Evolutionary conservation across 2,888 invertebrate genomes (phyloP).

Genomic region (Coenonympha glycerion): DNA sequence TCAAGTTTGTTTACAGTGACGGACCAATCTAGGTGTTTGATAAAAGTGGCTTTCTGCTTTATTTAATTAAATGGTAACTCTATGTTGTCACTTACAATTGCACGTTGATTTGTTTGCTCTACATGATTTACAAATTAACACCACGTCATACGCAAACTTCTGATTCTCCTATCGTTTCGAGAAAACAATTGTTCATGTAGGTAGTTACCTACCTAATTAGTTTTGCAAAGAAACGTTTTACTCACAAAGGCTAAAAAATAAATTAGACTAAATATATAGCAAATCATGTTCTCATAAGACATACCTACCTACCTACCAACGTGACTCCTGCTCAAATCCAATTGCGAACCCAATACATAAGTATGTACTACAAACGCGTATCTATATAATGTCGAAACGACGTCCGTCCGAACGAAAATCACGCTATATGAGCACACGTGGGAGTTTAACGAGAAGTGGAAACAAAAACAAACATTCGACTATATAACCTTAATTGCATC

Average conservation of each 20-base stretch:
- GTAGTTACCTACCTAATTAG: too few species aligned
- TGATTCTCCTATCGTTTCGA: background rate
- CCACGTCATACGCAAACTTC: background rate
- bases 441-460: constrained; percentile 7
- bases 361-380: too few species aligned
- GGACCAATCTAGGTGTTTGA: too few species aligned
- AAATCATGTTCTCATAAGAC: too few species aligned
- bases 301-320: background rate
- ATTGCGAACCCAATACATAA: too few species aligned
- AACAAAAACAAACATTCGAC: constrained; percentile 24
- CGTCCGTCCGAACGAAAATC: constrained; percentile 14
- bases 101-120: constrained; percentile 6
- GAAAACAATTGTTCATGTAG: background rate
- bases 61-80: background rate
- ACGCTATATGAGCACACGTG: constrained; percentile 16
- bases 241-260: too few species aligned
- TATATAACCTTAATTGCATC: constrained; percentile 7
- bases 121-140: constrained; percentile 23
- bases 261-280: too few species aligned
- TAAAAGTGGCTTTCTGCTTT: too few species aligned
- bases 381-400: too few species aligned
- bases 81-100: background rate
- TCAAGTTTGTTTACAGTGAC: too few species aligned
- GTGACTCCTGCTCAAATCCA: background rate
- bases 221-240: too few species aligned